Percentiles rank a stretch among this genome's conserved stretches.
Evolutionary conservation across 2,888 invertebrate species (phyloP).

Genomic region (Maniola hyperantus): DNA sequence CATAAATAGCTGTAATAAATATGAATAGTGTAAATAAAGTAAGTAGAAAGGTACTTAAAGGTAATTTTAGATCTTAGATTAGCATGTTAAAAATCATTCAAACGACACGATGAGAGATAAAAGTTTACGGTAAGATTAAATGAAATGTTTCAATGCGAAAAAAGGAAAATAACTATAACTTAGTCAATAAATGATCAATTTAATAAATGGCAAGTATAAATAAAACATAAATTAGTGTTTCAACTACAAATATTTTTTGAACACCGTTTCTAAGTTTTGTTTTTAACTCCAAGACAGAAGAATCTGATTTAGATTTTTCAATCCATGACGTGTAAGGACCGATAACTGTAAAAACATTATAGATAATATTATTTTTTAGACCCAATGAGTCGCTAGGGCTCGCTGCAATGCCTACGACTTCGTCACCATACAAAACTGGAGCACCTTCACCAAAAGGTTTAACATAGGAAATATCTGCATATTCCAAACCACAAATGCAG

Average conservation of each 20-base stretch:
- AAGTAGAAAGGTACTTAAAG: slow-evolving; percentile 21
- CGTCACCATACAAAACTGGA: slow-evolving; percentile 52
- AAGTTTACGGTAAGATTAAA: background rate
- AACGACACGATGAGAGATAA: background rate
- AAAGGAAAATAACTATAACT: too few species aligned
- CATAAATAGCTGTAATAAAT: too few species aligned
- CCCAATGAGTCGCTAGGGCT: slow-evolving; percentile 51
- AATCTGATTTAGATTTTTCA: slow-evolving; percentile 44
- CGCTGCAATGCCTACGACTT: slow-evolving; percentile 58
- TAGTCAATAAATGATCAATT: background rate
- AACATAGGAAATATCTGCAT: slow-evolving; percentile 45
- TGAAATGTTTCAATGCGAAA: background rate
- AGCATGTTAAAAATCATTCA: slow-evolving; percentile 36
- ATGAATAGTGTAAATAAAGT: background rate
- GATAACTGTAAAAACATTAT: slow-evolving; percentile 64
- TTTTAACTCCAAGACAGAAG: slow-evolving; percentile 15
- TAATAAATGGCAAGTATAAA: background rate
- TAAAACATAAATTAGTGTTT: background rate
- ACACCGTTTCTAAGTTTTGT: slow-evolving; percentile 6
- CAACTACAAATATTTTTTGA: background rate
- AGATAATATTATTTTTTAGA: slow-evolving; percentile 44
- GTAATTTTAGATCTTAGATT: slow-evolving; percentile 59
- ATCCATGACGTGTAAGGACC: slow-evolving; percentile 65
- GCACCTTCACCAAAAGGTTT: slow-evolving; percentile 61
- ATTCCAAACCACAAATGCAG: slow-evolving; percentile 63